These are phyloP conservation scores for Danionella cerebrum DNA, from an alignment of 2,113 vertebrate genomes.

Conservation along the genomic window DNA sequence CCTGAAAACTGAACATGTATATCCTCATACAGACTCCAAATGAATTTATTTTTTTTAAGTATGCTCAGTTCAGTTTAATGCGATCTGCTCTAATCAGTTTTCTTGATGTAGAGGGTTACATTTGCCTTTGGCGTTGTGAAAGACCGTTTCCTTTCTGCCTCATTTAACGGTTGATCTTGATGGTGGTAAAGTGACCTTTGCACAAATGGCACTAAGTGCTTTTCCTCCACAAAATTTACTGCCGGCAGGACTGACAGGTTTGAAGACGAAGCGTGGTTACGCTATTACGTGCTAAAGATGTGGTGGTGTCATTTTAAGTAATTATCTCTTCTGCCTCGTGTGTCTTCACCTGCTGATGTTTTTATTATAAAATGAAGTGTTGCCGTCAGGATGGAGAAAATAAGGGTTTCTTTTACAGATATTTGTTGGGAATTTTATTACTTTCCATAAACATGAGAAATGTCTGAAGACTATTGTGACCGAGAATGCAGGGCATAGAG, in stretches of 20 bases:
- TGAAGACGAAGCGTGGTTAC: neutral
- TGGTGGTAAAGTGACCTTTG: neutral
- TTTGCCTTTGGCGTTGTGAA: neutral
- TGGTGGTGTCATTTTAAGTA: neutral
- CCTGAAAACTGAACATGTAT: too few relatives aligned
- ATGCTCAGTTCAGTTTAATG: too few relatives aligned
- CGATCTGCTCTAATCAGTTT: neutral
- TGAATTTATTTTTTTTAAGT: too few relatives aligned
- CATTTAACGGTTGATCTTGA: neutral
- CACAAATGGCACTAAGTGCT: constrained; percentile 8
- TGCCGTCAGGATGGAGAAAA: neutral
- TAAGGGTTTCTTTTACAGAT: neutral
- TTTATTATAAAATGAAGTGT: neutral
- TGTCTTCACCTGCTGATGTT: neutral
- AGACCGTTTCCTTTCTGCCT: neutral
- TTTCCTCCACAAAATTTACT: neutral
- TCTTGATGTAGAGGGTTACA: neutral
- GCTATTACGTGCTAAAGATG: neutral
- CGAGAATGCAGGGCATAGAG: too few relatives aligned
- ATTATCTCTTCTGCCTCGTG: neutral
- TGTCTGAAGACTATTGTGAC: too few relatives aligned
- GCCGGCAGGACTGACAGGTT: neutral
- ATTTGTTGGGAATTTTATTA: too few relatives aligned
- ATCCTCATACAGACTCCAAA: too few relatives aligned
- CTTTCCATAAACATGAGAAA: too few relatives aligned